These are phyloP conservation scores for Drosophila seguyi DNA, from an alignment of 1,140 invertebrate genomes.

Conservation along the genomic window DNA sequence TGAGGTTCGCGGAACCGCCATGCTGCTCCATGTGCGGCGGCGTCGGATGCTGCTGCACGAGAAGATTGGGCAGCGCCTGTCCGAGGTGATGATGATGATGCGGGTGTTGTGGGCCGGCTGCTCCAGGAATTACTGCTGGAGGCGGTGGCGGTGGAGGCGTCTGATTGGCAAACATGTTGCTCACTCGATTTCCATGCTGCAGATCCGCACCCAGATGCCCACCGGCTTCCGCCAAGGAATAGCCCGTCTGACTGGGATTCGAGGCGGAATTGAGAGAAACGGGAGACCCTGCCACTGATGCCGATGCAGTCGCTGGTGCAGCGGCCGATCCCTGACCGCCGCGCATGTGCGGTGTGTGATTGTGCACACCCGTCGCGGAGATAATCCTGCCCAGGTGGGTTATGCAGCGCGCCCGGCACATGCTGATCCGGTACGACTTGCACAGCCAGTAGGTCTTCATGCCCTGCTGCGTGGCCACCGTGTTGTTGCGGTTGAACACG, in stretches of 20 bases:
- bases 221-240: slow-evolving; percentile 48
- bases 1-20: slow-evolving; percentile 56
- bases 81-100: slow-evolving; percentile 65
- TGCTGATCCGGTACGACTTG: slow-evolving; percentile 85
- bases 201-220: slow-evolving; percentile 53
- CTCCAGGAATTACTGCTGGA: slow-evolving; percentile 27
- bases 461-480: slow-evolving; percentile 85
- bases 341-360: slow-evolving; percentile 84
- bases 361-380: slow-evolving; percentile 84
- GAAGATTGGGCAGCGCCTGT: slow-evolving; percentile 69
- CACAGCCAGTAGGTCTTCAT: slow-evolving; percentile 85
- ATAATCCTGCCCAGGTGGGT: slow-evolving; percentile 84
- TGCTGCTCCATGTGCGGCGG: slow-evolving; percentile 63
- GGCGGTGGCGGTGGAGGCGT: slow-evolving; percentile 43
- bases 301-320: neutral
- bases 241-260: slow-evolving; percentile 53
- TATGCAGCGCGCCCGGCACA: slow-evolving; percentile 84
- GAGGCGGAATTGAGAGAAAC: slow-evolving; percentile 41
- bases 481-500: slow-evolving; percentile 85
- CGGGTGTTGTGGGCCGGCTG: slow-evolving; percentile 49
- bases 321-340: slow-evolving; percentile 32
- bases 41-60: slow-evolving; percentile 70
- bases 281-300: slow-evolving; percentile 34
- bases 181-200: slow-evolving; percentile 42
- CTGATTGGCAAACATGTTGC: slow-evolving; percentile 59